Conservation (phyloP, 2,113 vertebrate species). For the Chaetodon trifascialis region DNA sequence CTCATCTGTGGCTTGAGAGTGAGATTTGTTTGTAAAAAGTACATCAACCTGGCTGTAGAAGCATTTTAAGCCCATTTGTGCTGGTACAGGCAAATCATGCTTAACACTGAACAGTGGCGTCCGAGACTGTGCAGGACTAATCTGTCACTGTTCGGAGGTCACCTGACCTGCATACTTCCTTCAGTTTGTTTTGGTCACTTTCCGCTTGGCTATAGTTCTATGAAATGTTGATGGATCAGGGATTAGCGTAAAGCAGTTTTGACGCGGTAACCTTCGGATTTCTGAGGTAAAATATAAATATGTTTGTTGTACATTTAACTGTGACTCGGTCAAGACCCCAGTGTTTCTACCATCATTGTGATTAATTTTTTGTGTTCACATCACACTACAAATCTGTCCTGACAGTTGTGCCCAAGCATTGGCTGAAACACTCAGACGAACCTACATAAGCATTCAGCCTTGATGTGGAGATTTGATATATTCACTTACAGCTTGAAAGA, state of each 20-base stretch:
- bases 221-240: conserved; percentile 68
- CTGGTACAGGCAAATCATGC: not conserved
- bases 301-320: conserved; percentile 55
- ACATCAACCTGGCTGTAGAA: not conserved
- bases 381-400: conserved; percentile 3
- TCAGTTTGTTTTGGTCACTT: conserved; percentile 63
- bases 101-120: not conserved
- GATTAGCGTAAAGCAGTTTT: conserved; percentile 13
- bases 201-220: conserved; percentile 48
- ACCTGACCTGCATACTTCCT: conserved; percentile 61
- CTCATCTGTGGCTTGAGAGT: too few species aligned
- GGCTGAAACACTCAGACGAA: not conserved
- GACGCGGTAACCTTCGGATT: not conserved
- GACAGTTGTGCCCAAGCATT: not conserved
- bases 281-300: conserved; percentile 36
- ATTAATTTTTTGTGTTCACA: conserved; percentile 21
- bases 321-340: conserved; percentile 23
- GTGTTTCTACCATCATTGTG: conserved; percentile 44
- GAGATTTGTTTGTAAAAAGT: too few species aligned
- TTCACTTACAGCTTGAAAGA: not conserved
- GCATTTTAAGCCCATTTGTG: not conserved
- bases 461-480: not conserved
- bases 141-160: conserved; percentile 47
- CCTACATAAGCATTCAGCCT: not conserved
- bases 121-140: not conserved